phyloP scores from a whole-genome alignment of 2,797 vertebrate genomes.

The Cirrhinus mrigala region DNA sequence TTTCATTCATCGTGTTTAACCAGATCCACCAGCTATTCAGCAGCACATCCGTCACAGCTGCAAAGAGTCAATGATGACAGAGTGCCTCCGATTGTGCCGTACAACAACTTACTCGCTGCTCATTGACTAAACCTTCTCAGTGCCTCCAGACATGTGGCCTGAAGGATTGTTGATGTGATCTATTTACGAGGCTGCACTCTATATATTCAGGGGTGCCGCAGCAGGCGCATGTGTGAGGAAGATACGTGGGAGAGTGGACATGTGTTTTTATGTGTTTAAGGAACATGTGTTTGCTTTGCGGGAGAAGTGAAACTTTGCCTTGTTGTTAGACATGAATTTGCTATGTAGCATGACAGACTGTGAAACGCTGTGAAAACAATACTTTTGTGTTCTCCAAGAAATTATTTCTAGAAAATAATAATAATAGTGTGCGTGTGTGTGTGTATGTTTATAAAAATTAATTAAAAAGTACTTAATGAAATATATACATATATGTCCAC shows the following conservation, averaged over 20 bases:
- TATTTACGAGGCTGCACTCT: constrained; percentile 50
- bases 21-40: constrained; percentile 79
- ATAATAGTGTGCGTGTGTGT: too few species aligned
- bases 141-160: constrained; percentile 50
- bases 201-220: constrained; percentile 32
- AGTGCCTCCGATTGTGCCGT: constrained; percentile 72
- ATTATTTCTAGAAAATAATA: not conserved
- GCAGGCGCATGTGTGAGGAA: constrained; percentile 33
- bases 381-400: not conserved
- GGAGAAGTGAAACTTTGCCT: constrained; percentile 36
- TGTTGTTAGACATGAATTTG: constrained; percentile 45
- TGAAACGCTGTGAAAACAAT: constrained; percentile 26
- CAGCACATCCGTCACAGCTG: constrained; percentile 76
- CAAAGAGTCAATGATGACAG: constrained; percentile 69
- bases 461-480: not conserved
- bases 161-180: constrained; percentile 60
- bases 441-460: not conserved
- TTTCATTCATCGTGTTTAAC: constrained; percentile 77
- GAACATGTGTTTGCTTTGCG: constrained; percentile 33
- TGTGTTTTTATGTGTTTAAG: constrained; percentile 24
- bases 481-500: not conserved
- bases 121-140: constrained; percentile 49
- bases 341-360: constrained; percentile 34
- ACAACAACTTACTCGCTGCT: constrained; percentile 76
- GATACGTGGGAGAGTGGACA: constrained; percentile 46